These are phyloP conservation scores for Ascaphus truei DNA, from an alignment of 2,113 vertebrate species.

Conservation along the genomic window DNA sequence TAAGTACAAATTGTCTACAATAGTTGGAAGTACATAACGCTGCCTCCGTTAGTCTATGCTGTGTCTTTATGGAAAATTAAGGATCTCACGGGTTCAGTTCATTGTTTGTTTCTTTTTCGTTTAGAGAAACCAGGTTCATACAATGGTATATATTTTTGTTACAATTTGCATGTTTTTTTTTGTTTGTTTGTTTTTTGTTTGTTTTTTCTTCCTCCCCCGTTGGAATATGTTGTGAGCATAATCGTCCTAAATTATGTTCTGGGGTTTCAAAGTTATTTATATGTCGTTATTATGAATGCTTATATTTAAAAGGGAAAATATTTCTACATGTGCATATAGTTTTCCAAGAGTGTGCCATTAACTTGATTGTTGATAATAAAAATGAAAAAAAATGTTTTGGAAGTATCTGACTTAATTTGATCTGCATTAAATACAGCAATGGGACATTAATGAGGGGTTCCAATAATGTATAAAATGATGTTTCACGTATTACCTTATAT, in stretches of 20 bases:
- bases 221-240: conserved; percentile 85
- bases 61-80: conserved; percentile 86
- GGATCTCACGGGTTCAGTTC: conserved; percentile 76
- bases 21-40: conserved; percentile 87
- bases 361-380: conserved; percentile 99
- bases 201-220: conserved; percentile 69
- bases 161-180: conserved; percentile 92
- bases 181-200: conserved; percentile 97
- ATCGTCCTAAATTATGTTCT: conserved; percentile 87
- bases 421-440: background rate
- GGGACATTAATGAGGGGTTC: no score
- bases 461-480: no score
- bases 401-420: no score
- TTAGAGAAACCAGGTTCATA: conserved; percentile 77
- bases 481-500: no score
- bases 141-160: conserved; percentile 87
- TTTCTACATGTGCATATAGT: conserved; percentile 99
- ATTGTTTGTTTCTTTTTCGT: conserved; percentile 61
- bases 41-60: conserved; percentile 84
- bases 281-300: conserved; percentile 98
- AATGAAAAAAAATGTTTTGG: conserved; percentile 54
- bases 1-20: conserved; percentile 85
- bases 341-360: conserved; percentile 99
- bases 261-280: conserved; percentile 96
- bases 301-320: conserved; percentile 99